A percentile compares a stretch with the other conserved stretches of the same genome.
phyloP scores from a whole-genome alignment of 2,797 vertebrate genomes.

The Sphenodon punctatus region DNA sequence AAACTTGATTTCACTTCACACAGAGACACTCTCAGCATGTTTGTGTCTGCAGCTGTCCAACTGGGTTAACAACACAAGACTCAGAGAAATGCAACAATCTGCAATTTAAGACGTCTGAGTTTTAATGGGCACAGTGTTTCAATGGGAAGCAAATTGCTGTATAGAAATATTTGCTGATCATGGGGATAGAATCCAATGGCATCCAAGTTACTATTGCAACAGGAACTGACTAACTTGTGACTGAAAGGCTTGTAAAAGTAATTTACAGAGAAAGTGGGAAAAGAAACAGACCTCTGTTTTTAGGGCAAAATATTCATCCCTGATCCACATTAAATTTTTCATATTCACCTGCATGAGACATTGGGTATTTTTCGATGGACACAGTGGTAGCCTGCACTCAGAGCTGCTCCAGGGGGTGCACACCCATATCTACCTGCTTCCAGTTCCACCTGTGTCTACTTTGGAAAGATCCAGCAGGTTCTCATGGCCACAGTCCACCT shows the following conservation, averaged over 20 bases:
- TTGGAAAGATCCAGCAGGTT: too few relatives aligned
- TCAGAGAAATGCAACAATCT: slow-evolving; percentile 9
- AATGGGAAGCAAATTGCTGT: neutral
- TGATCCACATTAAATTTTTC: neutral
- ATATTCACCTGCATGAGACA: neutral
- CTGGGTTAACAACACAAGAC: neutral
- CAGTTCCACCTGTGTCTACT: too few relatives aligned
- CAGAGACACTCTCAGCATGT: slow-evolving; percentile 6
- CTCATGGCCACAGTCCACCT: too few relatives aligned
- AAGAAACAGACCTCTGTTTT: neutral
- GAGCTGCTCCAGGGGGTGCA: too few relatives aligned
- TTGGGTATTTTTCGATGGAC: too few relatives aligned
- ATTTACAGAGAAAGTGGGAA: neutral
- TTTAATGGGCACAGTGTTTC: neutral
- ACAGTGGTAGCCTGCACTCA: too few relatives aligned
- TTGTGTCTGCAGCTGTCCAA: neutral
- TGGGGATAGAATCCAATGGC: neutral
- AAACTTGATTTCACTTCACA: slow-evolving; percentile 7
- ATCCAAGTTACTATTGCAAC: neutral
- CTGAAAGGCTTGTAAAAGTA: accelerated
- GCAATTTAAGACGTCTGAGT: slow-evolving; percentile 5
- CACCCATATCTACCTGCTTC: too few relatives aligned
- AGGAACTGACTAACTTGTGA: too few relatives aligned
- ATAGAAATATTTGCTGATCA: neutral
- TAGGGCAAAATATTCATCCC: neutral